Percentiles rank a stretch among this genome's conserved stretches.
phyloP scores from a whole-genome alignment of 2,113 vertebrate genomes.

The Myotis yumanensis region DNA sequence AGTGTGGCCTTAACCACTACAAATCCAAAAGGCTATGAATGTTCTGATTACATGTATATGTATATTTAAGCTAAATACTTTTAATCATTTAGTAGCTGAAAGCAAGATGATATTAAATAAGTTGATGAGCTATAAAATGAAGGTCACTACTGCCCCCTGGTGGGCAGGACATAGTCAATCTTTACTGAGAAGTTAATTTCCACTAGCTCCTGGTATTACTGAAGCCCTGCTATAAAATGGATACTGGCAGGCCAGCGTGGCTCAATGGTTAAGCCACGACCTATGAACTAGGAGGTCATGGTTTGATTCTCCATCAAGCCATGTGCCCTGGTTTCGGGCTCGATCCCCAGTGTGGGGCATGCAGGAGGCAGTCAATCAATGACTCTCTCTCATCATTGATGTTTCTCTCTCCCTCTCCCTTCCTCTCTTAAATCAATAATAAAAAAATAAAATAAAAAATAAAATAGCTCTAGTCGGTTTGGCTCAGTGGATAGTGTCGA shows the following conservation, averaged over 20 bases:
- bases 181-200: neutral
- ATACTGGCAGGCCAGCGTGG: neutral
- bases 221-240: neutral
- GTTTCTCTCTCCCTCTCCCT: too few relatives aligned
- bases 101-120: constrained; percentile 2
- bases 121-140: neutral
- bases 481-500: too few relatives aligned
- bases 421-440: too few relatives aligned
- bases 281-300: too few relatives aligned
- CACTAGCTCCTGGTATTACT: neutral
- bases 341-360: too few relatives aligned
- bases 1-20: neutral
- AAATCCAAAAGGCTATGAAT: neutral
- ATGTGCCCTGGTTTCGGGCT: too few relatives aligned
- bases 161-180: neutral
- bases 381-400: too few relatives aligned
- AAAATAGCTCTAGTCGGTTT: too few relatives aligned
- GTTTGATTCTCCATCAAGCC: too few relatives aligned
- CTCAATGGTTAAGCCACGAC: too few relatives aligned
- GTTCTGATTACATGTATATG: neutral
- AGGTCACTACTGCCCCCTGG: constrained; percentile 56
- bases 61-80: neutral
- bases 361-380: too few relatives aligned
- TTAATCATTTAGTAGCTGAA: neutral
- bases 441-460: too few relatives aligned